These are phyloP conservation scores for Arctocebus calabarensis DNA, from an alignment of 2,797 vertebrate genomes.

Conservation along the genomic window DNA sequence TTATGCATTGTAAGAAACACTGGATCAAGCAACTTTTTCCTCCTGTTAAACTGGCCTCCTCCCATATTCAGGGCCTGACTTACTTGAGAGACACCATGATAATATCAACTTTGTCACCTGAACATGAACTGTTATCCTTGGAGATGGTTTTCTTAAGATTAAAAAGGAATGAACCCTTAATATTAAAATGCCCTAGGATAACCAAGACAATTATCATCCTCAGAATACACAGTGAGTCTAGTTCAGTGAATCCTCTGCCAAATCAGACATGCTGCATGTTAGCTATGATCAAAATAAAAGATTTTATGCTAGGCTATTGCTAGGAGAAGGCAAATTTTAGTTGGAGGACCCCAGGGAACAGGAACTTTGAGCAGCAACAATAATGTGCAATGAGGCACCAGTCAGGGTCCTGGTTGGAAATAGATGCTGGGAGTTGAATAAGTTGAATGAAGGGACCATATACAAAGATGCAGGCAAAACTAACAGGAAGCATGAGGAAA, in stretches of 20 bases:
- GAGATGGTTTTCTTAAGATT: slow-evolving; percentile 33
- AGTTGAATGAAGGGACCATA: background rate
- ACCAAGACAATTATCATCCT: background rate
- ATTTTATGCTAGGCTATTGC: background rate
- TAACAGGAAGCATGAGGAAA: background rate
- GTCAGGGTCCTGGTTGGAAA: background rate
- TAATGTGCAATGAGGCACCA: background rate
- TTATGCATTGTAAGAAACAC: background rate
- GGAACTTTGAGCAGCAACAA: background rate
- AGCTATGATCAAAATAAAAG: slow-evolving; percentile 41
- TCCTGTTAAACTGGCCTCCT: background rate
- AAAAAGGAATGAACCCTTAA: background rate
- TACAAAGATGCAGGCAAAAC: background rate
- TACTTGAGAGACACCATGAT: background rate
- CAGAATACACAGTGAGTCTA: background rate
- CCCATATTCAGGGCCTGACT: background rate
- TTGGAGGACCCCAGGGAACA: background rate
- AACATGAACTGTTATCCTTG: slow-evolving; percentile 14
- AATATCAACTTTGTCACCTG: background rate
- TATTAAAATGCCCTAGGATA: background rate
- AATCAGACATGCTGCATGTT: background rate
- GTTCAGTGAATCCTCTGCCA: background rate
- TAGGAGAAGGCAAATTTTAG: background rate
- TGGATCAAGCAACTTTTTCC: background rate
- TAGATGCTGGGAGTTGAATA: background rate